A percentile compares a stretch with the other conserved stretches of the same genome.
phyloP scores from a whole-genome alignment of 2,113 vertebrate species.

The Notechis scutatus region DNA sequence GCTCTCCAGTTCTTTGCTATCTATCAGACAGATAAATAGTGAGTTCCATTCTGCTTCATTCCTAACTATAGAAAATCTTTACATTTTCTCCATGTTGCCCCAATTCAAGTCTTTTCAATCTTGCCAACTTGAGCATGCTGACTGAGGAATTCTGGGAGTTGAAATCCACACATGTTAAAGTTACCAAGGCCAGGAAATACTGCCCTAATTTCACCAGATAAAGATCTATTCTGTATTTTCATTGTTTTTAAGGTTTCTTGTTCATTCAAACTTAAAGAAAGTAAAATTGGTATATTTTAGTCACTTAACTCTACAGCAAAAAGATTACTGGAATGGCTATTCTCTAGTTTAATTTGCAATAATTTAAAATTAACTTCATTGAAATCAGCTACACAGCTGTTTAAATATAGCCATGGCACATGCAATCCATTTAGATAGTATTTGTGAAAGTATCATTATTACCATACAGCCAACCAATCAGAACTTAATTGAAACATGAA shows the following conservation, averaged over 20 bases:
- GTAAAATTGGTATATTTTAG: constrained; percentile 39
- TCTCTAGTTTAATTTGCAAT: not conserved
- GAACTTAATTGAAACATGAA: not conserved
- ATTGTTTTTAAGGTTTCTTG: not conserved
- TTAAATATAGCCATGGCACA: not conserved
- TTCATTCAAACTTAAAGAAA: not conserved
- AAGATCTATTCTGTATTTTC: not conserved
- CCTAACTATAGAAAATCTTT: constrained; percentile 28
- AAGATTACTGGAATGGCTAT: not conserved
- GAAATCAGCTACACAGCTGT: accelerated
- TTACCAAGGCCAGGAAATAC: not conserved
- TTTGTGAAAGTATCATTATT: not conserved
- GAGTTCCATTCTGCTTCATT: constrained; percentile 37
- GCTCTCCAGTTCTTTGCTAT: constrained; percentile 1
- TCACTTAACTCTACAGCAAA: constrained; percentile 29
- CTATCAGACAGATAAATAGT: constrained; percentile 53
- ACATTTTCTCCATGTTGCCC: constrained; percentile 14
- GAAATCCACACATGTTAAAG: not conserved
- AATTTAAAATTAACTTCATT: accelerated
- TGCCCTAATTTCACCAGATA: not conserved
- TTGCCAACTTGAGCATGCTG: not conserved
- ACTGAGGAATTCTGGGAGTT: not conserved
- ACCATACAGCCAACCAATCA: not conserved
- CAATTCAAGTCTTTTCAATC: not conserved
- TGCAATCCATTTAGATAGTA: not conserved